Base-by-base conservation (phyloP, 2,888 invertebrate genomes). In the Caenorhabditis panamensis region DNA sequence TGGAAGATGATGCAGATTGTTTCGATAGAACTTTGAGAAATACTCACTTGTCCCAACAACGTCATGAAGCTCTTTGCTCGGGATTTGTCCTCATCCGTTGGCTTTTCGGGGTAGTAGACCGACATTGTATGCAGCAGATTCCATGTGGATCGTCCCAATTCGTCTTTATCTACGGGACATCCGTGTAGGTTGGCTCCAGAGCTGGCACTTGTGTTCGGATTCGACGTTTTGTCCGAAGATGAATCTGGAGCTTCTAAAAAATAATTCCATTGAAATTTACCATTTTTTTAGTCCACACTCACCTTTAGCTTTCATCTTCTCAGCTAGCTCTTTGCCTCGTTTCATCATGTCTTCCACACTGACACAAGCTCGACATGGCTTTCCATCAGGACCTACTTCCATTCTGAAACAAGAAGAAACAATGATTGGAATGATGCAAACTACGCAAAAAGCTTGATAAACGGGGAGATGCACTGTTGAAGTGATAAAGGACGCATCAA, bases 121-220 rank as follows among this genome's bases (percentile, higher is more conserved):
- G 96, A 96, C 94, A 98, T 96, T 0, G 98, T 95, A 91, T 99
- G 99, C 2, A 99, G 93, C 86, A 98, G 94, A 6, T 95, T 94
- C 99, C 99, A 99, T 2, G 97, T 85, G 58, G 83, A 82, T 51
- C 84, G 54, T 2, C 84, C 94, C 18, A 94, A 88, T 79, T 92
- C 92, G 83, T 92, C 91, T 68, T 91, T 91, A 86, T 93, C 93
- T 8, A 93, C 88, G 0, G 93, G 93, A 86, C 93, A 94, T 20
- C 69, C 75, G 41, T 75, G 64, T 9, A 54, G 16, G 37, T 62
- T 62, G 16, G 51, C 62, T 36, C 47, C 47, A 6, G 78, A 47
- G 16, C 62, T 56, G 0, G 71, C 66, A 47, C 62, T 56, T 1
- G 78, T 64, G 47, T 66, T 66, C 5, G 64, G 66, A 5, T 53